Base-by-base conservation (phyloP, 92 coral and sea anemone genomes). In the Metridium senile region DNA sequence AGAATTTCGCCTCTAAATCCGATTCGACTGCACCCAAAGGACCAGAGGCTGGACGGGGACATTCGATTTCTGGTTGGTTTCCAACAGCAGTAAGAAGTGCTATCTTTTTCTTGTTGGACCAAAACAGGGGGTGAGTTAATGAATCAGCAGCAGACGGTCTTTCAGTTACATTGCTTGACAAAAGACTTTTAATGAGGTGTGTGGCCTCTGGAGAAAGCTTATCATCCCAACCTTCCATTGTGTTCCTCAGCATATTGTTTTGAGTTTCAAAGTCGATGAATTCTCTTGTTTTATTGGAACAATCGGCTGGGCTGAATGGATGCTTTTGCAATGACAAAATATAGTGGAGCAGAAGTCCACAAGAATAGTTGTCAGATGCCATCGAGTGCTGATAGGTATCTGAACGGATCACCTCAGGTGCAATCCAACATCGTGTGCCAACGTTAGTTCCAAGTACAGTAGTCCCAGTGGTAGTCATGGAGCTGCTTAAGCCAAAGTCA, bases 71-170 rank as follows among this genome's bases (percentile, higher is more conserved):
- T 34, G 85, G 70, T 28, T 86, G 94, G 47, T 82, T 77, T 16
- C 87, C 91, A 13, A 90, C 88, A 1, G 53, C 21, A 33, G 6
- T 43, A 3, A 90, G 73, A 59, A 90, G 78, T 0, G 59, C 74
- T 19, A 70, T 66, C 59, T 90, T 86, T 47, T 46, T 83, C 39
- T 79, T 66, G 18, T 79, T 20, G 34, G 84, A 56, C 93, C 93
- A 89, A 27, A 89, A 83, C n/a, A 86, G 62, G 11, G 93, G 88
- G 68, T 77, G 87, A 8, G 25, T 26, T 20, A 58, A 56, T 25
- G 70, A 28, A 18, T 66, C 71, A 0, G 66, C 6, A 2, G 91
- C 86, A 29, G 59, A 30, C 46, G 87, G 86, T 0, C 94, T 89
- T 11, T 54, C 58, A 4, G 13, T 1, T 26, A 47, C 63, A 4